Base-by-base conservation (phyloP, 2,113 vertebrate genomes). In the Eudorcas thomsonii region DNA sequence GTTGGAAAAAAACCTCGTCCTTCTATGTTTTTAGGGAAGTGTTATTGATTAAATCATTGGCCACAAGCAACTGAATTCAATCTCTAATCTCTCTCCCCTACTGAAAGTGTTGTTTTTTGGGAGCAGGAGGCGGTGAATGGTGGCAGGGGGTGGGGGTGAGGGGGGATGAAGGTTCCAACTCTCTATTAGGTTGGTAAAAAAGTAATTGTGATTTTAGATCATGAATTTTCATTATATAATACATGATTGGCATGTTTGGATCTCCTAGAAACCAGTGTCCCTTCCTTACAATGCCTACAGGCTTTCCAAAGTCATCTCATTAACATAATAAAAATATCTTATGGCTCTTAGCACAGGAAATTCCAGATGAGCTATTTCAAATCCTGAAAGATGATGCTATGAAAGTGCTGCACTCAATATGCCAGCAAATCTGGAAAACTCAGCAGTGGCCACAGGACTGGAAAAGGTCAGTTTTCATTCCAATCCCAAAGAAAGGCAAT, bases 301-400 rank as follows among this genome's bases (percentile, higher is more conserved):
- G 33, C 43, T 62, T 91, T 78, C 54, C 26, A 77, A 88, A 60
- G n/a, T 84, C 17, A 77, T 36, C n/a, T 90, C 64, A 43, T 90
- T 74, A 77, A 59, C 80, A 50, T 84, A 95, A 77, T 28, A 90
- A 94, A 89, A 78, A 43, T 5, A 62, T 8, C 15, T 60, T 17
- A 52, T 19, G 25, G n/a, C 7, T 33, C 64, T 78, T 55, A 64
- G 77, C n/a, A 45, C 6, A 39, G 26, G 54, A 95, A 77, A 62
- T 84, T 39, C 88, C 26, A n/a, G 33, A 19, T 67, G 33, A 67
- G 64, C 64, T 67, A 36, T 36, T 67, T 67, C 64, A 67, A 67
- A 21, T 36, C 33, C 64, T 67, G 7, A 67, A 67, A 21, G 33
- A 67, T 36, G 8, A 67, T 36, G 16, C 64, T 36, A 16, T 36